Conservation (phyloP, 2,888 invertebrate genomes). For the Celastrina argiolus region DNA sequence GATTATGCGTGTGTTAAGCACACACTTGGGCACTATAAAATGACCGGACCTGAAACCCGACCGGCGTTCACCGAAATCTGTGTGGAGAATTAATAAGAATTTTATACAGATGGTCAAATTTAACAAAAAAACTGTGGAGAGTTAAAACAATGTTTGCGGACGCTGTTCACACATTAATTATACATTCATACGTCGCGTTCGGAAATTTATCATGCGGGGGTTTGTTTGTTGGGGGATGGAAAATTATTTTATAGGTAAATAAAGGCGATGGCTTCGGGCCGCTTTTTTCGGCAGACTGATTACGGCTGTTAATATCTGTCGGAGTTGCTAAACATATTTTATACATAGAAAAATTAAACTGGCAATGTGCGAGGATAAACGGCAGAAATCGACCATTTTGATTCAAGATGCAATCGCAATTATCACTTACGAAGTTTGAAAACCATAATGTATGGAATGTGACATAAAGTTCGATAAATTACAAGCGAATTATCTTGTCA, state of each 20-base stretch:
- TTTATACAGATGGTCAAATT: not conserved
- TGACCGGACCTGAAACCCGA: too few relatives aligned
- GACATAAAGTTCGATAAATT: too few relatives aligned
- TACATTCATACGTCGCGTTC: conserved; percentile 23
- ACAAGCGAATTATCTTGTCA: too few relatives aligned
- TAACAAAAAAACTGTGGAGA: not conserved
- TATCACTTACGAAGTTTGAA: too few relatives aligned
- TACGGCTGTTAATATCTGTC: not conserved
- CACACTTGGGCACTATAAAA: too few relatives aligned
- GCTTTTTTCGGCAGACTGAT: not conserved
- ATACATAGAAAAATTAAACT: not conserved
- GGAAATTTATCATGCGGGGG: conserved; percentile 14
- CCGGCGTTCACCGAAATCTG: too few relatives aligned
- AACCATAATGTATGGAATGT: too few relatives aligned
- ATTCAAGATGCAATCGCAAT: too few relatives aligned
- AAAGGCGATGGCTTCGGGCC: not conserved
- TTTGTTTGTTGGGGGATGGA: conserved; percentile 21
- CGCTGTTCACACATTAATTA: conserved; percentile 18
- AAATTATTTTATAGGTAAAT: conserved; percentile 16
- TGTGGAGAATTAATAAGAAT: not conserved
- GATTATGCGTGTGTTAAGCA: too few relatives aligned
- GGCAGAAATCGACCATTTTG: too few relatives aligned
- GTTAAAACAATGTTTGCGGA: not conserved
- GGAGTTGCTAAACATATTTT: not conserved
- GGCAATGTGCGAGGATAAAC: too few relatives aligned